Conservation (phyloP, 1,140 invertebrate species). For the Battus philenor region DNA sequence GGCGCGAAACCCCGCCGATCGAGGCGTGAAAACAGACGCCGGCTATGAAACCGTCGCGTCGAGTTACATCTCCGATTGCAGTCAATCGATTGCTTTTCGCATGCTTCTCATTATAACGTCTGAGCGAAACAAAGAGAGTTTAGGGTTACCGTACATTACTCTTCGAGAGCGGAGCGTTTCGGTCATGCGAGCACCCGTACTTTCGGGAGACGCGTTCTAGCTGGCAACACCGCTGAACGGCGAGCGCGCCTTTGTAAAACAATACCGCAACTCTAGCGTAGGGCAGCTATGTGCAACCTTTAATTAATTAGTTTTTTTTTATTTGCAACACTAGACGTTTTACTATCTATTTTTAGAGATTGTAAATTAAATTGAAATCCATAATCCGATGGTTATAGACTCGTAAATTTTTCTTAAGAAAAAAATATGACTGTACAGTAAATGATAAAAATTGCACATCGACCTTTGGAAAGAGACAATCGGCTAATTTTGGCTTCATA, state of each 20-base stretch:
- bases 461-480: too few species aligned
- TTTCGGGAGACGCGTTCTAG: constrained; percentile 44
- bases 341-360: too few species aligned
- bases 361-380: too few species aligned
- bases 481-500: too few species aligned
- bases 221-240: constrained; percentile 32
- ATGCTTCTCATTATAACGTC: constrained; percentile 66
- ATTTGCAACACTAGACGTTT: neutral
- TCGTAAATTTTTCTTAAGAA: too few species aligned
- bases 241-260: constrained; percentile 37
- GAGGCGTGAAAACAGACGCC: constrained; percentile 36
- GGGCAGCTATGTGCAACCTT: neutral
- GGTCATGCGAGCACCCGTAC: constrained; percentile 47
- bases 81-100: constrained; percentile 59
- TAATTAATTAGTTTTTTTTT: constrained; percentile 10
- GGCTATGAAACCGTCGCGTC: constrained; percentile 22
- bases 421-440: too few species aligned
- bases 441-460: too few species aligned
- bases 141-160: constrained; percentile 49
- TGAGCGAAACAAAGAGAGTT: constrained; percentile 59
- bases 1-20: constrained; percentile 16
- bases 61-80: constrained; percentile 51
- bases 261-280: constrained; percentile 24
- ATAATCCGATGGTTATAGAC: too few species aligned
- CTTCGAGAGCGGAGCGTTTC: constrained; percentile 42